Conservation (phyloP, 1,140 invertebrate species). For the Nylanderia fulva region DNA sequence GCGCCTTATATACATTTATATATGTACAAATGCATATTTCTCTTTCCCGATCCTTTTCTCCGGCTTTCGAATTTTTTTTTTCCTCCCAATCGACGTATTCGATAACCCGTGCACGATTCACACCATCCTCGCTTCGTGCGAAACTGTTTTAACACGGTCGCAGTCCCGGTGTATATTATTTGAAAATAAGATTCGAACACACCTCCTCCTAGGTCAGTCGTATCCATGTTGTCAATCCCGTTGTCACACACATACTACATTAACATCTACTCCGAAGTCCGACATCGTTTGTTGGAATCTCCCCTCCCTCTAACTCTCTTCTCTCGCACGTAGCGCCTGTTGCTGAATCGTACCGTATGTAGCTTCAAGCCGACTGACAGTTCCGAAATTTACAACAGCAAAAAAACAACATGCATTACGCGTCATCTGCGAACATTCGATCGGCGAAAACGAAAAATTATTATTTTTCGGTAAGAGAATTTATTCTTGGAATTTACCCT, state of each 20-base stretch:
- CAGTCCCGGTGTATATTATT: slow-evolving; percentile 61
- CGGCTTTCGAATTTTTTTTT: not conserved
- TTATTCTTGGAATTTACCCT: no score
- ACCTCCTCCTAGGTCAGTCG: slow-evolving; percentile 85
- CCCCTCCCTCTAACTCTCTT: slow-evolving; percentile 80
- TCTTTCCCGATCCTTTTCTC: not conserved
- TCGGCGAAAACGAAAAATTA: no score
- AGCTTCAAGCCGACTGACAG: not conserved
- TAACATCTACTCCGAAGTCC: slow-evolving; percentile 85
- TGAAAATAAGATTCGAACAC: slow-evolving; percentile 78
- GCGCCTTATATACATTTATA: slow-evolving; percentile 22
- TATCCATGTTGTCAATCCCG: slow-evolving; percentile 86
- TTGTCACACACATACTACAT: slow-evolving; percentile 86
- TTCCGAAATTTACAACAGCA: slow-evolving; percentile 44
- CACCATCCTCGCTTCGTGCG: slow-evolving; percentile 10
- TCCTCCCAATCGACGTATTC: slow-evolving; percentile 30
- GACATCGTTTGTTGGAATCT: slow-evolving; percentile 85
- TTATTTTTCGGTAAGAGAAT: no score
- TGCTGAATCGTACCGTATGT: slow-evolving; percentile 68
- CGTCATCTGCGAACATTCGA: slow-evolving; percentile 3
- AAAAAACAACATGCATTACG: slow-evolving; percentile 28
- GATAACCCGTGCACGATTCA: slow-evolving; percentile 24
- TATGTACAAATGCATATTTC: not conserved
- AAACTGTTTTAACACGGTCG: slow-evolving; percentile 26
- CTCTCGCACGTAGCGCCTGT: slow-evolving; percentile 66